Evolutionary conservation across 2,888 invertebrate genomes (phyloP).

Genomic region (Plebejus anna): DNA sequence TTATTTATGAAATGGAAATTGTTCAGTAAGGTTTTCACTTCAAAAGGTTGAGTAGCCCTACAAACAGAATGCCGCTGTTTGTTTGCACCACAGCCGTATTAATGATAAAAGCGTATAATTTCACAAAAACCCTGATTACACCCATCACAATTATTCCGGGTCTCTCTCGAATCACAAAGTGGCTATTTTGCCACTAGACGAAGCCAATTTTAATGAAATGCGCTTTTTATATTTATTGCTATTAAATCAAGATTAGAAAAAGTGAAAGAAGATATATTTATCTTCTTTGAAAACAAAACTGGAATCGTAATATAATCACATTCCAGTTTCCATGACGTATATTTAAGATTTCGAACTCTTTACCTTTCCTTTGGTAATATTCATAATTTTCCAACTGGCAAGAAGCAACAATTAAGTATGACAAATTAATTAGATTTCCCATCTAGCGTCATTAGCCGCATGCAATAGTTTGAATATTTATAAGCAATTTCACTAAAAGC

Average conservation of each 20-base stretch:
- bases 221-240: slow-evolving; percentile 26
- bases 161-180: slow-evolving; percentile 9
- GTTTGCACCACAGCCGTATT: slow-evolving; percentile 16
- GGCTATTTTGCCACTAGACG: neutral
- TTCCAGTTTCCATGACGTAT: neutral
- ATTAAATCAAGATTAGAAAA: too few species aligned
- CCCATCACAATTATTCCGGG: neutral
- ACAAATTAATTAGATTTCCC: slow-evolving; percentile 16
- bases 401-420: neutral
- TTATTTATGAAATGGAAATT: neutral
- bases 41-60: slow-evolving; percentile 11
- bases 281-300: too few species aligned
- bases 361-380: neutral
- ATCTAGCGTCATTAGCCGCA: slow-evolving; percentile 56
- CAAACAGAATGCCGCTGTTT: slow-evolving; percentile 19
- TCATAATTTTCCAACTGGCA: neutral
- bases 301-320: too few species aligned
- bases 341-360: neutral
- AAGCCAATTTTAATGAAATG: slow-evolving; percentile 26
- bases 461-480: slow-evolving; percentile 76
- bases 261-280: too few species aligned
- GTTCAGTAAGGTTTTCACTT: neutral
- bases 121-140: slow-evolving; percentile 5
- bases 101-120: slow-evolving; percentile 17
- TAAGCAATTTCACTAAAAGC: slow-evolving; percentile 78